Evolutionary conservation across 2,888 invertebrate species (phyloP).

Genomic region (Drosophila incognita): DNA sequence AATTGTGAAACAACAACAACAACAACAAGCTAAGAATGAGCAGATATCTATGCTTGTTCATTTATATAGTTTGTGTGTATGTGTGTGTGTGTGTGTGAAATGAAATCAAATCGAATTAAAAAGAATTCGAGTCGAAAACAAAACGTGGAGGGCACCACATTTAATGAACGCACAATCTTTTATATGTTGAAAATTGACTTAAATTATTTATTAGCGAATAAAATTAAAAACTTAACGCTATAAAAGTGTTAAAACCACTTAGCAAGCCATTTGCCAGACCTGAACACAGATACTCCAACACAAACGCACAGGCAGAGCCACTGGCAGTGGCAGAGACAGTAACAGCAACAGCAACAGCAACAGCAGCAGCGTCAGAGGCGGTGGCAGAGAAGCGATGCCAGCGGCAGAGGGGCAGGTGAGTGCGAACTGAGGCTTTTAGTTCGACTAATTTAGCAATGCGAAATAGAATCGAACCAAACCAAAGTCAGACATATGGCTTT

Average conservation of each 20-base stretch:
- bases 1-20: slow-evolving; percentile 20
- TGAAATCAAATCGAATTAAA: slow-evolving; percentile 55
- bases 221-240: slow-evolving; percentile 82
- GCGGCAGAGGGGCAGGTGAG: slow-evolving; percentile 4
- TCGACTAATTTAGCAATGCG: slow-evolving; percentile 14
- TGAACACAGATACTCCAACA: slow-evolving; percentile 17
- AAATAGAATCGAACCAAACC: slow-evolving; percentile 32
- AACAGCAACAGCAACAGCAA: neutral
- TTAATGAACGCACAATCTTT: slow-evolving; percentile 75
- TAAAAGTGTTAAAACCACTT: slow-evolving; percentile 83
- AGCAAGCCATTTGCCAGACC: slow-evolving; percentile 75
- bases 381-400: neutral
- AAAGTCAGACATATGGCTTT: slow-evolving; percentile 21
- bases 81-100: slow-evolving; percentile 16
- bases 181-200: slow-evolving; percentile 73
- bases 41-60: slow-evolving; percentile 11
- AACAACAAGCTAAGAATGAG: slow-evolving; percentile 13
- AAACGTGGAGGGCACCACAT: slow-evolving; percentile 62
- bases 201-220: slow-evolving; percentile 81
- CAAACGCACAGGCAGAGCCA: slow-evolving; percentile 8
- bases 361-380: neutral
- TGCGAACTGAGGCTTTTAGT: slow-evolving; percentile 29
- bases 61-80: slow-evolving; percentile 1
- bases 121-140: slow-evolving; percentile 52
- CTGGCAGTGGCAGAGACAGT: slow-evolving; percentile 5